phyloP scores from a whole-genome alignment of 2,797 vertebrate species.

The Pipistrellus kuhlii region DNA sequence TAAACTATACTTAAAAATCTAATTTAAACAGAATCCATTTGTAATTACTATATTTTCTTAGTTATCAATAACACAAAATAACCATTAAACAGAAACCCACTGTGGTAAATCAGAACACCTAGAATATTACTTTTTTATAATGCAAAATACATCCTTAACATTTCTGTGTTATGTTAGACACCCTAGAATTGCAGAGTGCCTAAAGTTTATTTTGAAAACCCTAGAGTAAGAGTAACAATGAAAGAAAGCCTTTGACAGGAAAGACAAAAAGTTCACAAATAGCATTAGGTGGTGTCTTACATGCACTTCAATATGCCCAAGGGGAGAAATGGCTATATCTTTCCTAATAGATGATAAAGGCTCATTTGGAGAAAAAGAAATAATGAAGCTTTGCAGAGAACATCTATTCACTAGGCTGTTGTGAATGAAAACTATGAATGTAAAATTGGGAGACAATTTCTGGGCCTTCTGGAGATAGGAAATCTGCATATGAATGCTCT shows the following conservation, averaged over 20 bases:
- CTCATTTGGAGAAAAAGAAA: slow-evolving; percentile 66
- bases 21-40: neutral
- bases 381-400: slow-evolving; percentile 47
- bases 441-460: slow-evolving; percentile 61
- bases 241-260: slow-evolving; percentile 66
- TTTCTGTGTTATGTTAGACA: neutral
- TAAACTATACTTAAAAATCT: slow-evolving; percentile 13
- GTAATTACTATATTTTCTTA: slow-evolving; percentile 7
- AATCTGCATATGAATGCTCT: slow-evolving; percentile 63
- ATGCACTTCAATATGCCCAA: slow-evolving; percentile 27
- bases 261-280: slow-evolving; percentile 58
- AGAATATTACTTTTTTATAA: neutral
- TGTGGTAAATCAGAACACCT: slow-evolving; percentile 18
- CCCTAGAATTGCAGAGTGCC: neutral
- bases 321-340: neutral
- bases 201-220: slow-evolving; percentile 66
- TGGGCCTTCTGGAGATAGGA: slow-evolving; percentile 49
- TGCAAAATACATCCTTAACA: slow-evolving; percentile 5
- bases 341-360: slow-evolving; percentile 57
- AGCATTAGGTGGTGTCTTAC: slow-evolving; percentile 44
- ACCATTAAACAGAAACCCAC: neutral
- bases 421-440: slow-evolving; percentile 73
- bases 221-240: slow-evolving; percentile 21
- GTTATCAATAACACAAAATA: neutral
- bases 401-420: slow-evolving; percentile 58